Base-by-base conservation (phyloP, 2,113 vertebrate genomes). In the Capreolus pygargus region DNA sequence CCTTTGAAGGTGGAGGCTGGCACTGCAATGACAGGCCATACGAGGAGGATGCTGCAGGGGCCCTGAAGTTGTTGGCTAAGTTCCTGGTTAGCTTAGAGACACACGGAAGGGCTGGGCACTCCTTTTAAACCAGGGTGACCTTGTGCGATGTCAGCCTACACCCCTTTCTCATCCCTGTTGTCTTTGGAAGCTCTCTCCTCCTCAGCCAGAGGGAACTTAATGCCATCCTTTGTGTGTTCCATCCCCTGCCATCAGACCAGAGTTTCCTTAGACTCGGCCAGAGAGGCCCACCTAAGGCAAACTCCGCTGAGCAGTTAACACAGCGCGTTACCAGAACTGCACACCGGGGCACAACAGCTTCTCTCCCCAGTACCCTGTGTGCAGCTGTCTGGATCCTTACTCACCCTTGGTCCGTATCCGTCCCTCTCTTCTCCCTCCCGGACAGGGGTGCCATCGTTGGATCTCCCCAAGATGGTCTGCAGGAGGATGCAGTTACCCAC, bases 331-430 rank as follows among this genome's bases (percentile, higher is more conserved):
- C 23, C 76, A 76, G 11, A 39, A 14, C 27, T 45, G 4, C 45
- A 6, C 0, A 0, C 3, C 2, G 0, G 7, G 1, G 0, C 16
- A 6, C 13, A 6, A 3, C 76, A 43, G 60, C 16, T 10, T 10
- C 36, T 27, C 70, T 82, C 79, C 79, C n/a, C 19, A 5, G 58
- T n/a, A 3, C 16, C 1, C 9, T 36, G 52, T 1, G 52, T 52
- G 14, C 54, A 30, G 21, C 43, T 11, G 1, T 13, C 19, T 25
- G 50, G 21, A 5, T 57, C 64, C 43, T 81, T 43, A 27, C 3
- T 89, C n/a, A 36, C 14, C 57, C 27, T 2, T 12, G 1, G 17
- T 14, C 70, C 16, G 0, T 6, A 0, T 39, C 30, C n/a, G 6
- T 16, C 45, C 45, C 23, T 55, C 30, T 54, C 33, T 6, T 47